These are phyloP conservation scores for Heteronetta atricapilla DNA, from an alignment of 2,113 vertebrate species.

Conservation along the genomic window DNA sequence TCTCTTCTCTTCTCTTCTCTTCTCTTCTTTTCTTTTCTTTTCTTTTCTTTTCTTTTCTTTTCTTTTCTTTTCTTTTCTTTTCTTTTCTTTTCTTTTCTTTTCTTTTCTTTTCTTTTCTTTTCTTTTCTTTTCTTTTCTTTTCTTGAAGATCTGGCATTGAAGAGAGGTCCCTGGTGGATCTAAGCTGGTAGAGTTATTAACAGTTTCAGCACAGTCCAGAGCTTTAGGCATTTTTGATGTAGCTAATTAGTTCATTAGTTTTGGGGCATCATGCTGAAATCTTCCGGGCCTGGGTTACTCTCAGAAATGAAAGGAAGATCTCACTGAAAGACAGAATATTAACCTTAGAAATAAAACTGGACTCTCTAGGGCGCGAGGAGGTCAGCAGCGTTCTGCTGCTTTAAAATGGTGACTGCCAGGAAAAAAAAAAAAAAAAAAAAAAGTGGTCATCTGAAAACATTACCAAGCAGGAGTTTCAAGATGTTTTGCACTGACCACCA, in stretches of 20 bases:
- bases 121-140: not conserved
- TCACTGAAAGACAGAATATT: slow-evolving; percentile 19
- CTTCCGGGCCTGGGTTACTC: not conserved
- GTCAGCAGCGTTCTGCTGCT: not conserved
- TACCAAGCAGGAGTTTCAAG: not conserved
- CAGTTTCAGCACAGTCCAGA: not conserved
- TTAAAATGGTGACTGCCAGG: not conserved
- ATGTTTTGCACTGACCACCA: not conserved
- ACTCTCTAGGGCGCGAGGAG: not conserved
- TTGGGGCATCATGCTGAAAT: not conserved
- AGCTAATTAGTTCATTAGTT: slow-evolving; percentile 6
- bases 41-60: too few relatives aligned
- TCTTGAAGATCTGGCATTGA: not conserved
- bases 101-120: not conserved
- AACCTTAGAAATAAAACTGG: not conserved
- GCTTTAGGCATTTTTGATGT: not conserved
- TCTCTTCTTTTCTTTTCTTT: too few relatives aligned
- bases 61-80: too few relatives aligned
- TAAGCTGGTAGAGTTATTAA: not conserved
- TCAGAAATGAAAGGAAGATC: slow-evolving; percentile 19
- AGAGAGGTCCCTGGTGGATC: not conserved
- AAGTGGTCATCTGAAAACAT: not conserved
- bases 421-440: not conserved
- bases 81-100: too few relatives aligned
- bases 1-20: too few relatives aligned